Evolutionary conservation across 2,797 vertebrate genomes (phyloP).

Genomic region (Limosa lapponica): DNA sequence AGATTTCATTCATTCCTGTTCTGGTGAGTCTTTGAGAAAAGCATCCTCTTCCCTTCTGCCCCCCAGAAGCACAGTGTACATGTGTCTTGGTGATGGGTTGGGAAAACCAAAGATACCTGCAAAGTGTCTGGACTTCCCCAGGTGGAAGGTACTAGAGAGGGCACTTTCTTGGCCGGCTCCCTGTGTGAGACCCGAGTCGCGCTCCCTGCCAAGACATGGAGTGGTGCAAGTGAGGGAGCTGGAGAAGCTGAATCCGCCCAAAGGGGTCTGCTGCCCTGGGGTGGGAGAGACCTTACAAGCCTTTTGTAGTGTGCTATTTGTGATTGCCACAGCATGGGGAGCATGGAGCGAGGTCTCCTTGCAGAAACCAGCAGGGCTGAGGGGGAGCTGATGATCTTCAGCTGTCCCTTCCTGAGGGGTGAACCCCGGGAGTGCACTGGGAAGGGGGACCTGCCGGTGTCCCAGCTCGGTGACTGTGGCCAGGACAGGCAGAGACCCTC

Average conservation of each 20-base stretch:
- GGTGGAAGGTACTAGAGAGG: background rate
- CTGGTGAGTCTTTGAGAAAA: background rate
- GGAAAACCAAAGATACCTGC: background rate
- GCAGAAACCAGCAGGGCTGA: background rate
- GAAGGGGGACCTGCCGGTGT: background rate
- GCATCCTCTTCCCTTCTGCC: background rate
- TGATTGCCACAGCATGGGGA: background rate
- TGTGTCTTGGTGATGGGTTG: background rate
- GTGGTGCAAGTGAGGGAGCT: background rate
- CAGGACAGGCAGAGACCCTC: background rate
- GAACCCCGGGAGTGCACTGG: rapidly evolving
- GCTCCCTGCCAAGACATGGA: background rate
- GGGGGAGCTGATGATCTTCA: background rate
- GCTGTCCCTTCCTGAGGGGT: background rate
- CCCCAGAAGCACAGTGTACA: rapidly evolving
- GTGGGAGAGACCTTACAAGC: background rate
- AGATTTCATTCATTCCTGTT: background rate
- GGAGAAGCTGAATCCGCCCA: background rate
- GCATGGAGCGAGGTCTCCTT: background rate
- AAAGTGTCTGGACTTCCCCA: background rate
- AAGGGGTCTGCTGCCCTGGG: background rate
- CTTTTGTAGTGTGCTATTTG: background rate
- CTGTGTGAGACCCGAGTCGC: background rate
- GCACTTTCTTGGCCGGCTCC: background rate
- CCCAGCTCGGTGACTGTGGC: rapidly evolving